phyloP scores from a whole-genome alignment of 1,140 invertebrate genomes.

The Drosophila melanogaster region DNA sequence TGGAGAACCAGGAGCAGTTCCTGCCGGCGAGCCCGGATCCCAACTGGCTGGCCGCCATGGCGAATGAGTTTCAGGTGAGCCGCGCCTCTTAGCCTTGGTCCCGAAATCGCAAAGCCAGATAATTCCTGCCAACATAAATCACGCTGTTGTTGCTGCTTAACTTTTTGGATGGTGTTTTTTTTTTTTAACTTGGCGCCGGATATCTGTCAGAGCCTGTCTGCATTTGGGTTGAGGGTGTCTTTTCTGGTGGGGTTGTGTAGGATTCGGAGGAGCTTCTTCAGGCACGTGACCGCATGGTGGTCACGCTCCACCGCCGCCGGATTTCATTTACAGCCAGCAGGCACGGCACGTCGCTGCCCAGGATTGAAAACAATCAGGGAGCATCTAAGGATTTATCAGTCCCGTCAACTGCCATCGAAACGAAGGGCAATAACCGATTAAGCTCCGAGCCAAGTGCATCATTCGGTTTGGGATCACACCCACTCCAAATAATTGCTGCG shows the following conservation, averaged over 20 bases:
- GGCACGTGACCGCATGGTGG: constrained; percentile 72
- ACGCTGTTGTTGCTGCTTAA: constrained; percentile 57
- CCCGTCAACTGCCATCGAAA: constrained; percentile 19
- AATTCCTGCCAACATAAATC: constrained; percentile 71
- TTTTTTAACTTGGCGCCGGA: constrained; percentile 66
- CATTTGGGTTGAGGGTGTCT: background rate
- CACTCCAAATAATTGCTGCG: constrained; percentile 10
- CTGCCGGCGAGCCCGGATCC: constrained; percentile 48
- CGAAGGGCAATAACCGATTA: constrained; percentile 45
- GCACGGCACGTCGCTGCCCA: constrained; percentile 46
- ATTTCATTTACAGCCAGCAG: constrained; percentile 63
- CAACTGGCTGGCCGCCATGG: constrained; percentile 74
- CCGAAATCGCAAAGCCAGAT: constrained; percentile 58
- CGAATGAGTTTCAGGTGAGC: constrained; percentile 76
- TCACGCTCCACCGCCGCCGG: constrained; percentile 56
- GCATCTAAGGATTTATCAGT: constrained; percentile 38
- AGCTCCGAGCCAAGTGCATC: constrained; percentile 17
- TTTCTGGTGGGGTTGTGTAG: background rate
- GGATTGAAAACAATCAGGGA: constrained; percentile 58
- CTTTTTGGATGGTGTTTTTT: constrained; percentile 45
- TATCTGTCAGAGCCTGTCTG: constrained; percentile 49
- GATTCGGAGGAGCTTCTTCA: constrained; percentile 25
- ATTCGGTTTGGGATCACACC: constrained; percentile 1
- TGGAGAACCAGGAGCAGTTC: constrained; percentile 31
- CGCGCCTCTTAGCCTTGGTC: constrained; percentile 14